These are phyloP conservation scores for Cancer borealis DNA, from an alignment of 2,888 invertebrate genomes.

Conservation along the genomic window DNA sequence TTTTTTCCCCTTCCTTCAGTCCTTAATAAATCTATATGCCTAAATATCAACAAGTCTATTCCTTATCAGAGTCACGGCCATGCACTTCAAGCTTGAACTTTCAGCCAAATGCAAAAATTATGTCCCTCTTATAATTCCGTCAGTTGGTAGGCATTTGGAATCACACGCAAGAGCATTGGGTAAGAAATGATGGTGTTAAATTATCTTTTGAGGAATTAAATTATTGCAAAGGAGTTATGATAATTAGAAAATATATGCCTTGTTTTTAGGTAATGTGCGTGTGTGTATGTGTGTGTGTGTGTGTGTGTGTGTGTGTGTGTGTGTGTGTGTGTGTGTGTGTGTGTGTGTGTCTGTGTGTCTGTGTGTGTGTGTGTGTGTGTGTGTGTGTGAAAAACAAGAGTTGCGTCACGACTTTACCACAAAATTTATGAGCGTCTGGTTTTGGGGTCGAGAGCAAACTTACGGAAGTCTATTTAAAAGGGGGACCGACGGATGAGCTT, in stretches of 20 bases:
- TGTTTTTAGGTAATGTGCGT: neutral
- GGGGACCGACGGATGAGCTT: neutral
- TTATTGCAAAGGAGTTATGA: neutral
- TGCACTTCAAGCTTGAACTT: neutral
- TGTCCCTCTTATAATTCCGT: neutral
- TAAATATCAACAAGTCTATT: constrained; percentile 11
- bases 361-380: constrained; percentile 16
- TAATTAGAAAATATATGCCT: neutral
- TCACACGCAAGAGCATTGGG: neutral
- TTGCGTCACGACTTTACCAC: neutral
- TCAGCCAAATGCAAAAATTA: neutral
- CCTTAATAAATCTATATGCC: neutral
- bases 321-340: constrained; percentile 2
- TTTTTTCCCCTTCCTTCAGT: neutral
- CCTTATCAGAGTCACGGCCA: constrained; percentile 20
- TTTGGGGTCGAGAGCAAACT: neutral
- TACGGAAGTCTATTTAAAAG: neutral
- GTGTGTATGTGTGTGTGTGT: constrained; percentile 10
- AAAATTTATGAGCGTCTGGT: neutral
- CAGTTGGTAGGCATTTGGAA: neutral
- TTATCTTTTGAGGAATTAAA: neutral
- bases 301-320: constrained; percentile 12
- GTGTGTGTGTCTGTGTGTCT: neutral
- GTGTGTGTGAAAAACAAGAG: neutral
- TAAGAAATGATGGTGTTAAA: neutral